Percentiles rank a stretch among this genome's conserved stretches.
These are phyloP conservation scores for Drosophila mercatorum DNA, from an alignment of 2,888 invertebrate species.

Conservation along the genomic window DNA sequence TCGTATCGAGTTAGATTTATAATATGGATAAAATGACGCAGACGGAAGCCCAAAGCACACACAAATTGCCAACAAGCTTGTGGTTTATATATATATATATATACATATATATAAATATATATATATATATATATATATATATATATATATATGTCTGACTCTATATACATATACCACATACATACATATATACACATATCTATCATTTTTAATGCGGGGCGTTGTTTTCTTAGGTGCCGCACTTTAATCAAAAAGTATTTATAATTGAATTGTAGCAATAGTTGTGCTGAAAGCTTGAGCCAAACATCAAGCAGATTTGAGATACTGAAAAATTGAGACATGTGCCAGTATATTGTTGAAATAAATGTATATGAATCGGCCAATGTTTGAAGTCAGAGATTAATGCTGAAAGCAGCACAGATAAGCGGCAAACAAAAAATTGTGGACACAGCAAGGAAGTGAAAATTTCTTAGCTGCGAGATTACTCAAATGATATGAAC, in stretches of 20 bases:
- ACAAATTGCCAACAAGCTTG: slow-evolving; percentile 45
- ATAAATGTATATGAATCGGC: slow-evolving; percentile 33
- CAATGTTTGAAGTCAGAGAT: slow-evolving; percentile 56
- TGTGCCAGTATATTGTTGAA: slow-evolving; percentile 20
- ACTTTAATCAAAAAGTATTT: slow-evolving; percentile 65
- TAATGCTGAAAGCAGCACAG: slow-evolving; percentile 60
- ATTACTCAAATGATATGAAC: slow-evolving; percentile 11
- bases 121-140: slow-evolving; percentile 20
- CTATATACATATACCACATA: slow-evolving; percentile 26
- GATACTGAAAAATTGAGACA: slow-evolving; percentile 58
- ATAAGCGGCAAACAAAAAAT: slow-evolving; percentile 29
- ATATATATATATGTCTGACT: background rate
- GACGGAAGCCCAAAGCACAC: slow-evolving; percentile 54
- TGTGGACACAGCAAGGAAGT: slow-evolving; percentile 45
- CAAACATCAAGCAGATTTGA: slow-evolving; percentile 59
- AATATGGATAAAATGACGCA: slow-evolving; percentile 56
- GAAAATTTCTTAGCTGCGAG: slow-evolving; percentile 29
- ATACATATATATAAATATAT: slow-evolving; percentile 25
- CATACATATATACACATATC: slow-evolving; percentile 20
- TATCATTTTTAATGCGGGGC: slow-evolving; percentile 55
- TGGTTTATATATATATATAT: slow-evolving; percentile 40
- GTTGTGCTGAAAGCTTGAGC: slow-evolving; percentile 60
- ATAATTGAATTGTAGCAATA: slow-evolving; percentile 74
- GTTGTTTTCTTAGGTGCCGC: slow-evolving; percentile 63
- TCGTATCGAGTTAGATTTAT: slow-evolving; percentile 34